Evolutionary conservation across 1,140 invertebrate genomes (phyloP), one percentile per base, ranked within the genome.

Genomic region (Acromyrmex charruanus): DNA sequence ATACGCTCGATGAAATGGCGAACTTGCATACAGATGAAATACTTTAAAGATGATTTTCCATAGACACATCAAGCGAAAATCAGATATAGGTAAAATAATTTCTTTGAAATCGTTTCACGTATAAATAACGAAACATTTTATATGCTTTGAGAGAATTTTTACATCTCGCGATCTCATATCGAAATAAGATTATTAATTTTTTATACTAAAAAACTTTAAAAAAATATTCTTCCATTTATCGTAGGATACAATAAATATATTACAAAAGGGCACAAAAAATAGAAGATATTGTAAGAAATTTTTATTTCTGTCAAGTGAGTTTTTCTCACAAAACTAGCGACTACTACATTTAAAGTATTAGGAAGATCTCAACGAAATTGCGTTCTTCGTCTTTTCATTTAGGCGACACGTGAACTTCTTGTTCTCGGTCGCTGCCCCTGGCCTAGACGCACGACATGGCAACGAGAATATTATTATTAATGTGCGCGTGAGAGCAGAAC

Each of bases 381-480:
- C 39, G 39, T 74, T 82, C 80, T 31, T 59, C 28, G 53, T 82
- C 55, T 31, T 63, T 59, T n/a, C 79, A 39, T 53, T 16, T 9
- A 28, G 18, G 9, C 66, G 63, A 53, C 31, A 51, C 49, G 80
- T 61, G 69, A 75, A 84, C 55, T 74, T 84, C 63, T 80, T 53
- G 63, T 35, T 35, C 80, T 61, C 80, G 55, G 80, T 82, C 80
- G 80, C 53, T 84, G 69, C 80, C 55, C 55, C 69, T 84, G 58
- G 77, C 65, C 65, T 81, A 81, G 65, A 75, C 75, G 51, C 74
- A 71, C 44, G 86, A 85, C 86, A 77, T 9, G 55, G 66, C 77
- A n/a, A 59, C 44, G 77, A 31, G 61, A 86, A 86, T 87, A 66
- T 75, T 89, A 86, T 89, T 89, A 92, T 90, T 92, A 92, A 90